These are phyloP conservation scores for Diplolepis rosae DNA, from an alignment of 2,888 invertebrate genomes.

Conservation along the genomic window DNA sequence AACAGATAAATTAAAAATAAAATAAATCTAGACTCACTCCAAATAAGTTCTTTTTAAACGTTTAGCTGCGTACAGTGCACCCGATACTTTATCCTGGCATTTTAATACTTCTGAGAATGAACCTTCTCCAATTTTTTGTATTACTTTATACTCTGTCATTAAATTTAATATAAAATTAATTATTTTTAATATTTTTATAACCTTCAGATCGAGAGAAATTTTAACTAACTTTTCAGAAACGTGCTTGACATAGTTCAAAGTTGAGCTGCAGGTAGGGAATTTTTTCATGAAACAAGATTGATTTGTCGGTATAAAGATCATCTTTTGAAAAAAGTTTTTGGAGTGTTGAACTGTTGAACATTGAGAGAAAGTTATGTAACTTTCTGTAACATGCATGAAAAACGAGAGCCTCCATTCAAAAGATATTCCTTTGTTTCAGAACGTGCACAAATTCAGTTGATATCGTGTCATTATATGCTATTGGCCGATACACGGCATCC, in stretches of 20 bases:
- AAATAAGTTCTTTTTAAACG: conserved; percentile 78
- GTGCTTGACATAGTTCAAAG: not conserved
- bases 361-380: not conserved
- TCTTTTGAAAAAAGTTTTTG: not conserved
- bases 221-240: conserved; percentile 15
- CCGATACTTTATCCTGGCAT: conserved; percentile 77
- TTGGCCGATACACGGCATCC: no score
- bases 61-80: conserved; percentile 78
- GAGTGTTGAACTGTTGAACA: not conserved
- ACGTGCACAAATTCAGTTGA: not conserved
- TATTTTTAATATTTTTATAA: not conserved
- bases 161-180: conserved; percentile 2
- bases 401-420: not conserved
- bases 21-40: conserved; percentile 74
- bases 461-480: no score
- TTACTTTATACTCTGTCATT: conserved; percentile 77
- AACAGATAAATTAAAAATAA: conserved; percentile 14
- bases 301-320: not conserved
- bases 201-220: not conserved
- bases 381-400: not conserved
- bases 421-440: conserved; percentile 2
- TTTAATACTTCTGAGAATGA: conserved; percentile 82
- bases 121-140: conserved; percentile 82
- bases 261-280: not conserved
- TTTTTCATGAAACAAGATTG: conserved; percentile 1